These are phyloP conservation scores for Pseudoatta argentina DNA, from an alignment of 1,140 invertebrate genomes.

Conservation along the genomic window DNA sequence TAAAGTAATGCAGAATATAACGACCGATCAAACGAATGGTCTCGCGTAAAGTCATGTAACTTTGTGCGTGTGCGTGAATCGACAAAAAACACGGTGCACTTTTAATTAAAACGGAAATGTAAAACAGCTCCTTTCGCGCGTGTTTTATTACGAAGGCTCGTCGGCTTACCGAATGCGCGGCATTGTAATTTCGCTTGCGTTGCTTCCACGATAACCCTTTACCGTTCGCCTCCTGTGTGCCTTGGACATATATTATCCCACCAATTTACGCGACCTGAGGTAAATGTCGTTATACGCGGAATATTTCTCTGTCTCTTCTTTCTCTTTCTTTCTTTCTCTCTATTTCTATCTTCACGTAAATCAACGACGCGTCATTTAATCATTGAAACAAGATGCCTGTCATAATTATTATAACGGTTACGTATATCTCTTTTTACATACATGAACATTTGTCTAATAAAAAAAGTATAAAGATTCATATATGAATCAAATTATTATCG, in stretches of 20 bases:
- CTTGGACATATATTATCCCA: constrained; percentile 46
- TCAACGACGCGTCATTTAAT: constrained; percentile 20
- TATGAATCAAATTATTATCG: neutral
- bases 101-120: constrained; percentile 58
- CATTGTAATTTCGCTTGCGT: constrained; percentile 57
- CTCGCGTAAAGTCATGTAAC: constrained; percentile 17
- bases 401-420: neutral
- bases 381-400: neutral
- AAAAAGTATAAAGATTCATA: no score
- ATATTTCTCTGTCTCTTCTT: neutral
- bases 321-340: neutral
- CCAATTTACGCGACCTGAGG: constrained; percentile 51
- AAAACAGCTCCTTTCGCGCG: constrained; percentile 26
- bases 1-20: constrained; percentile 48
- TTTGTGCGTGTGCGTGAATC: constrained; percentile 15
- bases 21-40: constrained; percentile 24
- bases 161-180: constrained; percentile 45
- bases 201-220: constrained; percentile 48
- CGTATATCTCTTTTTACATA: neutral
- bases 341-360: neutral
- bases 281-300: constrained; percentile 43
- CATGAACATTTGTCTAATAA: no score
- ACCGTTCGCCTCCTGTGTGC: neutral
- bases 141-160: constrained; percentile 30
- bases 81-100: constrained; percentile 26